Conservation (phyloP, 1,140 invertebrate genomes). For the Lordiphosa stackelbergi region DNA sequence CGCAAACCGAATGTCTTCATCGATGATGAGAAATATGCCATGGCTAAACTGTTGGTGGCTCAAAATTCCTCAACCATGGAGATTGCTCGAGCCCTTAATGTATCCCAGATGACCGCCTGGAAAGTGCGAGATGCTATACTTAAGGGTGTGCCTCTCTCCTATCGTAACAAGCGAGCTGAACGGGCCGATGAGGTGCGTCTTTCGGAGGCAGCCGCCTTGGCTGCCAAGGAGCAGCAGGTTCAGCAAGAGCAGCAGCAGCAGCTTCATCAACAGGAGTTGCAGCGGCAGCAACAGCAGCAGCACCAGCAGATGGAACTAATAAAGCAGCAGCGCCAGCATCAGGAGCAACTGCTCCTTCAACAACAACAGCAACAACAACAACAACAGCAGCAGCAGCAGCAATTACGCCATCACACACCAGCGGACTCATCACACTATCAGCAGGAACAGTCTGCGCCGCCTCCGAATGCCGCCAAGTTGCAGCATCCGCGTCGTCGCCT, state of each 20-base stretch:
- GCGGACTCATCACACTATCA: conserved; percentile 61
- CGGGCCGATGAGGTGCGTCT: conserved; percentile 18
- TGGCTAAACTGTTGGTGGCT: conserved; percentile 71
- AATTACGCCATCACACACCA: conserved; percentile 38
- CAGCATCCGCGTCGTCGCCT: conserved; percentile 64
- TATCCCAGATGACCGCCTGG: conserved; percentile 76
- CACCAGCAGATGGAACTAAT: conserved; percentile 10
- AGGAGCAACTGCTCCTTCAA: conserved; percentile 34
- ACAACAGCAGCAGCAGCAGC: conserved; percentile 25
- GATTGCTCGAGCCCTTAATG: conserved; percentile 66
- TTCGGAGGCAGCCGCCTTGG: conserved; percentile 15
- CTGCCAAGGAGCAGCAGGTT: conserved; percentile 36
- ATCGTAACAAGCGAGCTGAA: conserved; percentile 67
- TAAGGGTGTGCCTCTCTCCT: conserved; percentile 70
- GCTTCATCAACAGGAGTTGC: conserved; percentile 33
- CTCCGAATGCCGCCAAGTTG: conserved; percentile 28
- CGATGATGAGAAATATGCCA: conserved; percentile 73
- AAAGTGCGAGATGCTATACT: conserved; percentile 73
- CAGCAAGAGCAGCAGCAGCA: conserved; percentile 39
- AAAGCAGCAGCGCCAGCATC: conserved; percentile 21
- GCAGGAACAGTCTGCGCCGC: conserved; percentile 38
- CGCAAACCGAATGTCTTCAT: conserved; percentile 76
- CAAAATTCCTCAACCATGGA: conserved; percentile 75
- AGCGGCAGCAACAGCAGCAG: conserved; percentile 22
- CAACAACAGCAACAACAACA: conserved; percentile 39